phyloP scores from a whole-genome alignment of 2,113 vertebrate species.

The Lepidothrix coronata region DNA sequence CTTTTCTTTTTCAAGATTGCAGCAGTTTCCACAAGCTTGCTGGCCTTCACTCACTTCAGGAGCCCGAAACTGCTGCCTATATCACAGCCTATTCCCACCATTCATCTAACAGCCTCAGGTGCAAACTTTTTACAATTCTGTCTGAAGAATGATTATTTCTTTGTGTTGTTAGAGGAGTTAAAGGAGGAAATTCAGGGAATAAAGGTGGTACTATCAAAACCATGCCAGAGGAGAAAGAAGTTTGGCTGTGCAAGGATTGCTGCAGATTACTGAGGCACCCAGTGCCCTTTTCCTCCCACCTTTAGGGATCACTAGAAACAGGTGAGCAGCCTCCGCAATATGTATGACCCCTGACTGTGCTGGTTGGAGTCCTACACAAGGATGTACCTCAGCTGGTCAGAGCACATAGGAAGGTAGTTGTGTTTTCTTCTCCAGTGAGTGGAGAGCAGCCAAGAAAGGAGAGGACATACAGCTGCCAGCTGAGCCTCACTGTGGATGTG shows the following conservation, averaged over 20 bases:
- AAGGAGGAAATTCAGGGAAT: background rate
- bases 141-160: background rate
- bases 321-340: rapidly evolving
- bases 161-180: background rate
- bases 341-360: background rate
- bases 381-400: background rate
- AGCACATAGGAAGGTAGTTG: background rate
- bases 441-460: background rate
- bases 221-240: background rate
- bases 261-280: background rate
- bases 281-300: background rate
- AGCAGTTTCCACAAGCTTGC: background rate
- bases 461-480: background rate
- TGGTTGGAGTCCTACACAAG: background rate
- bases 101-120: background rate
- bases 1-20: background rate
- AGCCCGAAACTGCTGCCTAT: background rate
- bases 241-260: background rate
- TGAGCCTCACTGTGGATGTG: background rate
- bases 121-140: background rate
- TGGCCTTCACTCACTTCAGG: background rate
- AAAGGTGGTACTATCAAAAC: background rate
- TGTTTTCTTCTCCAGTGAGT: background rate
- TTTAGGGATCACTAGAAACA: background rate
- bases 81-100: background rate